Conservation (phyloP, 2,113 vertebrate genomes). For the Platycercus adscitus region DNA sequence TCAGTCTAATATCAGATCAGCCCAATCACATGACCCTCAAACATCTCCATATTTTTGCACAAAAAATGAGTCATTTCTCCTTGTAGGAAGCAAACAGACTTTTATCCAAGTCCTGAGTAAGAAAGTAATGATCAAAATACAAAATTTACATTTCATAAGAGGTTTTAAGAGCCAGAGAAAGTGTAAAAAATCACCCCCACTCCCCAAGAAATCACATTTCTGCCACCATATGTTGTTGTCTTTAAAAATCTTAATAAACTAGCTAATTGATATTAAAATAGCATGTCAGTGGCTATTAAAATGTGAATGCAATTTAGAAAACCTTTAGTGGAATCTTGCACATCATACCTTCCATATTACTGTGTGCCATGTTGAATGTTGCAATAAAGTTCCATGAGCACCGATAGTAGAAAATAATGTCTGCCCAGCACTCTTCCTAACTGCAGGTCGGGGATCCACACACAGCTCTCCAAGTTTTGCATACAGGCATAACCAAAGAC, state of each 20-base stretch:
- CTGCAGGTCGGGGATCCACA: constrained; percentile 94
- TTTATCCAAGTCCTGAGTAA: background rate
- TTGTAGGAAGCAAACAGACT: background rate
- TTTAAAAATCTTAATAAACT: background rate
- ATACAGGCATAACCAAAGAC: constrained; percentile 96
- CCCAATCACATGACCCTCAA: background rate
- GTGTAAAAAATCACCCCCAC: background rate
- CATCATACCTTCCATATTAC: constrained; percentile 93
- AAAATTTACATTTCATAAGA: background rate
- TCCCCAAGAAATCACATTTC: background rate
- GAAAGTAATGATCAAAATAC: background rate
- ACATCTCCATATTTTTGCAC: background rate
- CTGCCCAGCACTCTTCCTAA: constrained; percentile 95
- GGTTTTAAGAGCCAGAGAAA: background rate
- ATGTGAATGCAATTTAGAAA: background rate
- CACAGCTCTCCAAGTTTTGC: constrained; percentile 95
- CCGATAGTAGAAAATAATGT: constrained; percentile 96
- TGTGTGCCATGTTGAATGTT: constrained; percentile 95
- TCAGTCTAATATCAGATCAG: background rate
- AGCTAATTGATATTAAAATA: background rate
- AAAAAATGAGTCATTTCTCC: background rate
- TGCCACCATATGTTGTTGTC: background rate
- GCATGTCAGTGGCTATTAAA: background rate
- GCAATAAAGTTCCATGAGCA: constrained; percentile 94
- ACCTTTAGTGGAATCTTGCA: background rate